Evolutionary conservation across 2,113 vertebrate genomes (phyloP).

Genomic region (Oriolus oriolus): DNA sequence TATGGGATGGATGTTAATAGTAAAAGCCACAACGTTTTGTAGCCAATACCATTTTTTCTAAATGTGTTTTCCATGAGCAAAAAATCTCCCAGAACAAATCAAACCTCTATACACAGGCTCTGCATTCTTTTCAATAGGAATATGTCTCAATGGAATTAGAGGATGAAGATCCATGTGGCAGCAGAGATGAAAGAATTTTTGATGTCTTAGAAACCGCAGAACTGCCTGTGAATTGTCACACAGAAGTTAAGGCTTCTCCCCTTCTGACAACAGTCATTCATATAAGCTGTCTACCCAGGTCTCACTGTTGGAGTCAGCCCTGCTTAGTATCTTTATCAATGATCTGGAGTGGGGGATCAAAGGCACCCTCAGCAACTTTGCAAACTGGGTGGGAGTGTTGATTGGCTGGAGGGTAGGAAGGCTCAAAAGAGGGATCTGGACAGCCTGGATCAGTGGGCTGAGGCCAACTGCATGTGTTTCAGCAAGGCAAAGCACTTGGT

Average conservation of each 20-base stretch:
- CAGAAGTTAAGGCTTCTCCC: not conserved
- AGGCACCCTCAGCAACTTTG: not conserved
- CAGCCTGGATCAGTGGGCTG: not conserved
- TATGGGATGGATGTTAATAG: not conserved
- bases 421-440: not conserved
- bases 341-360: not conserved
- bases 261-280: not conserved
- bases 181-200: not conserved
- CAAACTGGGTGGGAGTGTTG: not conserved
- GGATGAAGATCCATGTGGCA: not conserved
- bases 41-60: not conserved
- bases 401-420: not conserved
- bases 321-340: not conserved
- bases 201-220: not conserved
- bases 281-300: not conserved
- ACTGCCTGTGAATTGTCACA: not conserved
- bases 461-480: not conserved
- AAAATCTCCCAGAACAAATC: accelerated
- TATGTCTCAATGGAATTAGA: not conserved
- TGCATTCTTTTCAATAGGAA: not conserved
- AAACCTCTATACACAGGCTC: not conserved
- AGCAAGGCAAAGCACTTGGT: not conserved
- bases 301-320: not conserved
- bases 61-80: not conserved
- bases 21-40: not conserved